phyloP scores from a whole-genome alignment of 2,888 invertebrate genomes.

The Labia minor region DNA sequence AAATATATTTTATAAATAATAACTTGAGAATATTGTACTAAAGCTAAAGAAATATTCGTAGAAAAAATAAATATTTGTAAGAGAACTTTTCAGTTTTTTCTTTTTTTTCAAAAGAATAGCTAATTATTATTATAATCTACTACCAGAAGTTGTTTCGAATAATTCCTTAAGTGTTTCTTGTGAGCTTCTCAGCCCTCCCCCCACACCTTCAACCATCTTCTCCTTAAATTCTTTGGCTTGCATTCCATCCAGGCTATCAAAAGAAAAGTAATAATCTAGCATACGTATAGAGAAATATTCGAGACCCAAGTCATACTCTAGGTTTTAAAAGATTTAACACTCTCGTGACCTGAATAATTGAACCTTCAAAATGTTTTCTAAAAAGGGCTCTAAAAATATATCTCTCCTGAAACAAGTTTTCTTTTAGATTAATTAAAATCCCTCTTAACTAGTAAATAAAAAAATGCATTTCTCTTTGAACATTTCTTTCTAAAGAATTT shows the following conservation, averaged over 20 bases:
- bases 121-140: no score
- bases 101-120: no score
- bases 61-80: no score
- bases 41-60: no score
- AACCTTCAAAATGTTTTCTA: background rate
- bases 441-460: background rate
- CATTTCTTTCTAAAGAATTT: background rate
- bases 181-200: no score
- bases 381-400: background rate
- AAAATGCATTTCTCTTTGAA: background rate
- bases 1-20: no score
- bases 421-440: background rate
- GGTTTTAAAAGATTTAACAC: background rate
- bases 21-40: no score
- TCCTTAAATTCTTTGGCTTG: background rate
- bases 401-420: background rate
- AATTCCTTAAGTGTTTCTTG: no score
- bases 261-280: slow-evolving; percentile 13
- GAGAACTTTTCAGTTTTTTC: no score
- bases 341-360: background rate
- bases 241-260: slow-evolving; percentile 7
- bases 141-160: no score
- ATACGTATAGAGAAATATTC: background rate
- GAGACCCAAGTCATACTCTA: background rate
- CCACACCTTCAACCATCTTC: background rate